These are phyloP conservation scores for Daboia siamensis DNA, from an alignment of 2,113 vertebrate genomes.

Conservation along the genomic window DNA sequence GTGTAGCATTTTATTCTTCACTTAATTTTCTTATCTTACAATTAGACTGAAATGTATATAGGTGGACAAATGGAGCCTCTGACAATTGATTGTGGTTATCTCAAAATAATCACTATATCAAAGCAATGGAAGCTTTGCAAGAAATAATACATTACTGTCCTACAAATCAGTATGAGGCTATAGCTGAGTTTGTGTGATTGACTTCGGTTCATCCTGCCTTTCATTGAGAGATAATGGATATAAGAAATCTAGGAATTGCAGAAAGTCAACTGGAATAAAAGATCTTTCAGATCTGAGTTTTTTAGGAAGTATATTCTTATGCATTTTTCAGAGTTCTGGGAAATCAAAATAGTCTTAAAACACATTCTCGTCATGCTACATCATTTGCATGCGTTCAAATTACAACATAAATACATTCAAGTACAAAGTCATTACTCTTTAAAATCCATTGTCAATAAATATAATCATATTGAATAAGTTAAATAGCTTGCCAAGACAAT, in stretches of 20 bases:
- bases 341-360: slow-evolving; percentile 34
- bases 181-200: slow-evolving; percentile 2
- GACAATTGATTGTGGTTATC: neutral
- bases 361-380: slow-evolving; percentile 44
- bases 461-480: slow-evolving; percentile 49
- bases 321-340: slow-evolving; percentile 32
- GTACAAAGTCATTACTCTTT: slow-evolving; percentile 50
- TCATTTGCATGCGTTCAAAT: slow-evolving; percentile 35
- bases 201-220: neutral
- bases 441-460: slow-evolving; percentile 54
- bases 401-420: slow-evolving; percentile 56
- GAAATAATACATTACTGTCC: neutral
- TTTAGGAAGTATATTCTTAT: slow-evolving; percentile 24
- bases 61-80: neutral
- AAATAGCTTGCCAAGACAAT: slow-evolving; percentile 50
- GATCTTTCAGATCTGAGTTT: slow-evolving; percentile 3
- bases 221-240: slow-evolving; percentile 16
- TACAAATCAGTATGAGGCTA: slow-evolving; percentile 8
- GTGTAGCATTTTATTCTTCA: neutral
- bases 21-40: neutral
- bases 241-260: slow-evolving; percentile 7
- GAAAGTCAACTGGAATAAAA: slow-evolving; percentile 21
- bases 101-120: slow-evolving; percentile 9
- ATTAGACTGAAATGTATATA: neutral
- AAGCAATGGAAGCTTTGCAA: neutral